A percentile compares a stretch with the other conserved stretches of the same genome.
These are phyloP conservation scores for Drosophila chauvacae DNA, from an alignment of 1,140 invertebrate genomes.

Conservation along the genomic window DNA sequence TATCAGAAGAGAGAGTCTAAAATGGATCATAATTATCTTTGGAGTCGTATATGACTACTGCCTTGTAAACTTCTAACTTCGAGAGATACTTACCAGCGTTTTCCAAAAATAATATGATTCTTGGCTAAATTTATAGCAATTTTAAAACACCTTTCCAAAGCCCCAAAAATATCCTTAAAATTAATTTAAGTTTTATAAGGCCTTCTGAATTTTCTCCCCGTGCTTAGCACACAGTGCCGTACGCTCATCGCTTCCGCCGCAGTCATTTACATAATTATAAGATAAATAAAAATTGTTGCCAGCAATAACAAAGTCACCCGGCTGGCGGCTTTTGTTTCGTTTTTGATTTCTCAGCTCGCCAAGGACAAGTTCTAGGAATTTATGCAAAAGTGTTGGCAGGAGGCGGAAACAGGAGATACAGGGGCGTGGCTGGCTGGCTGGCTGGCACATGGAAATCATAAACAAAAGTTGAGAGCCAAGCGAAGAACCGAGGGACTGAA, in stretches of 20 bases:
- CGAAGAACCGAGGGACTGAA: background rate
- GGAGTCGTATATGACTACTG: too few species aligned
- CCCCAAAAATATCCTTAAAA: background rate
- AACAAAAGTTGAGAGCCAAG: slow-evolving; percentile 40
- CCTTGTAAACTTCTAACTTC: too few species aligned
- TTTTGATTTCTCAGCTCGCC: slow-evolving; percentile 70
- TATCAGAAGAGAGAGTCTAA: background rate
- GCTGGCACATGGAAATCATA: slow-evolving; percentile 66
- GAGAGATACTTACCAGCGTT: too few species aligned
- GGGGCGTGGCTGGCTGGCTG: slow-evolving; percentile 47
- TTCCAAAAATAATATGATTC: background rate
- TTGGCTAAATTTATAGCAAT: background rate
- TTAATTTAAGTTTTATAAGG: background rate
- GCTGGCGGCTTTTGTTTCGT: slow-evolving; percentile 56
- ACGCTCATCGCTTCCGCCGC: background rate
- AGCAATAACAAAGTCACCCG: slow-evolving; percentile 61
- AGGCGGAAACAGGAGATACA: slow-evolving; percentile 18
- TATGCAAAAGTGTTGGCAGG: slow-evolving; percentile 52
- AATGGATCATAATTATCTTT: background rate
- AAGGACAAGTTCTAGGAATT: slow-evolving; percentile 47
- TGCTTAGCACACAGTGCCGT: slow-evolving; percentile 8
- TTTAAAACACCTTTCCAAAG: background rate
- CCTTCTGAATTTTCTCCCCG: background rate
- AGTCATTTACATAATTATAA: slow-evolving; percentile 78
- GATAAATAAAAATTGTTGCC: slow-evolving; percentile 76